These are phyloP conservation scores for Heterotilapia buettikoferi DNA, from an alignment of 2,113 vertebrate genomes.

Conservation along the genomic window DNA sequence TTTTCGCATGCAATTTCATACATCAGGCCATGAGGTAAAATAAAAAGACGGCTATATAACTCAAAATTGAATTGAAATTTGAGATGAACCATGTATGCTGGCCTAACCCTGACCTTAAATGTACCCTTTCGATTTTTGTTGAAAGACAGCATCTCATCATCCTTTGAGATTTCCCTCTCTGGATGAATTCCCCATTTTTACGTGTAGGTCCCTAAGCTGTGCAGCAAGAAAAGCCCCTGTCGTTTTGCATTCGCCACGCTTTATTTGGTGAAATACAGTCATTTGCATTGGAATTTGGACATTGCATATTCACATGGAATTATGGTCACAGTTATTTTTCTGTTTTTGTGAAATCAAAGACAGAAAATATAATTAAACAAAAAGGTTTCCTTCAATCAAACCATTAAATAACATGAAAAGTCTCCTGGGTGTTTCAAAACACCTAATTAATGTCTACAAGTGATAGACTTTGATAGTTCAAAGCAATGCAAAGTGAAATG, in stretches of 20 bases:
- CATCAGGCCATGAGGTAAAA: neutral
- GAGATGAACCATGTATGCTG: neutral
- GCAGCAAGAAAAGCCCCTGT: neutral
- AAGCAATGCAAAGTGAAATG: neutral
- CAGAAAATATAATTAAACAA: neutral
- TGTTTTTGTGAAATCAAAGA: neutral
- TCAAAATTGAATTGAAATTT: neutral
- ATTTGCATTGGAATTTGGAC: neutral
- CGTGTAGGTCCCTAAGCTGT: neutral
- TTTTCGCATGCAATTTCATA: neutral
- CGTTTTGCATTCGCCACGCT: neutral
- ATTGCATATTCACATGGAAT: neutral
- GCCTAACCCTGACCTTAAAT: neutral
- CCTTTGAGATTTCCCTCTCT: neutral
- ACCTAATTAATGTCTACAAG: neutral
- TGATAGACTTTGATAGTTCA: neutral
- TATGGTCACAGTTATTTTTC: neutral
- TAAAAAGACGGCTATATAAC: neutral
- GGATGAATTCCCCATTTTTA: neutral
- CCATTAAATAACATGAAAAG: neutral
- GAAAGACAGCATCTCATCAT: neutral
- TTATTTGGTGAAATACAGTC: neutral
- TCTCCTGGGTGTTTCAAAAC: neutral
- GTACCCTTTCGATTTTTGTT: neutral
- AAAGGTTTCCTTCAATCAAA: neutral